These are phyloP conservation scores for Gymnorhina tibicen DNA, from an alignment of 2,113 vertebrate species.

Conservation along the genomic window DNA sequence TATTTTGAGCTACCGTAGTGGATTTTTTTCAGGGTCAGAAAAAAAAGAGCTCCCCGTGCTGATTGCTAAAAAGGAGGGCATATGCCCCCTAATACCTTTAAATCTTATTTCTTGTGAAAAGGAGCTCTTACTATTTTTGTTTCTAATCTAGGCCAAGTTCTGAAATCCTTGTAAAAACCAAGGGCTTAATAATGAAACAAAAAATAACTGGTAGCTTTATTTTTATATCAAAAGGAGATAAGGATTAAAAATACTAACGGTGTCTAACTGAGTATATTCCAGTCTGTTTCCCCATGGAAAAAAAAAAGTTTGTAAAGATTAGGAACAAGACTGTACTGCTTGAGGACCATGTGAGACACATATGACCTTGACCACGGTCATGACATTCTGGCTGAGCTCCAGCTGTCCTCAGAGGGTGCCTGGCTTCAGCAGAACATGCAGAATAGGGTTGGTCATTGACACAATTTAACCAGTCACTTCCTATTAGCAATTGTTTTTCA, in stretches of 20 bases:
- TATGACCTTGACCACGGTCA: conserved; percentile 28
- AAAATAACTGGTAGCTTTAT: conserved; percentile 47
- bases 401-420: conserved; percentile 25
- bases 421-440: conserved; percentile 24
- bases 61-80: conserved; percentile 23
- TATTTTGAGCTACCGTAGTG: neutral
- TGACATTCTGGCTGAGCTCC: conserved; percentile 16
- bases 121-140: conserved; percentile 52
- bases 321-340: neutral
- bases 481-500: conserved; percentile 20
- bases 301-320: neutral
- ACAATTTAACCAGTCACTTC: conserved; percentile 44
- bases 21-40: neutral
- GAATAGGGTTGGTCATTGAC: conserved; percentile 36
- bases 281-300: neutral
- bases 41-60: neutral
- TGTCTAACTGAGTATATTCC: neutral
- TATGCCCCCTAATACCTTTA: conserved; percentile 38
- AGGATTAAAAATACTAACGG: conserved; percentile 13
- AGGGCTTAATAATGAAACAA: conserved; percentile 49
- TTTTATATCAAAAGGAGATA: conserved; percentile 54
- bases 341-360: too few species aligned
- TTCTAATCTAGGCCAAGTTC: conserved; percentile 59
- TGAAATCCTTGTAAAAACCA: conserved; percentile 56
- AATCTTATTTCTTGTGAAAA: conserved; percentile 42